Conservation (phyloP, 2,888 invertebrate genomes). For the Xestia rhomboidea region DNA sequence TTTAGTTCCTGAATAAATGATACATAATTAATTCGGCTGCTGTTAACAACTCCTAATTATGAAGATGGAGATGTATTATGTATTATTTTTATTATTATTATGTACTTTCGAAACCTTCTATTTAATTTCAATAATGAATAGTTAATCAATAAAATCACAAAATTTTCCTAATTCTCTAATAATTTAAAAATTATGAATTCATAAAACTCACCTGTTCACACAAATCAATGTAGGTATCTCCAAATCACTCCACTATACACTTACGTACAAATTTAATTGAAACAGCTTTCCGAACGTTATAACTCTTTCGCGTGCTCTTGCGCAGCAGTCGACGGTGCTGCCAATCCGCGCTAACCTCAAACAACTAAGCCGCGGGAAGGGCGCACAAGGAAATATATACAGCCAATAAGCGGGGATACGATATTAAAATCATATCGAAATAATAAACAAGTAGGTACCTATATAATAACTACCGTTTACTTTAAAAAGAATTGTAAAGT, state of each 20-base stretch:
- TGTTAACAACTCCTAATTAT: background rate
- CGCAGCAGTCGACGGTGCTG: slow-evolving; percentile 68
- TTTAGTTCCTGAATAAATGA: background rate
- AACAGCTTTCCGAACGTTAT: slow-evolving; percentile 43
- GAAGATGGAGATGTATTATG: too few relatives aligned
- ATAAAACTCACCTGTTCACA: slow-evolving; percentile 43
- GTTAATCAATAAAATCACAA: too few relatives aligned
- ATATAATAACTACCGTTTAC: background rate
- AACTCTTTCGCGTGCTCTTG: slow-evolving; percentile 67
- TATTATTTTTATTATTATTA: too few relatives aligned
- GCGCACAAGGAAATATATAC: slow-evolving; percentile 76
- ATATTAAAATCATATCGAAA: slow-evolving; percentile 43
- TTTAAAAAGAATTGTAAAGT: slow-evolving; percentile 3
- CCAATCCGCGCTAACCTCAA: slow-evolving; percentile 64
- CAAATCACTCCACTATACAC: slow-evolving; percentile 57
- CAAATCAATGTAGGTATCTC: slow-evolving; percentile 20
- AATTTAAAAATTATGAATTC: background rate
- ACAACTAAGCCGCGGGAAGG: slow-evolving; percentile 79
- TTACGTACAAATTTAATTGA: slow-evolving; percentile 34
- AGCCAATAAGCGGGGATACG: slow-evolving; percentile 73
- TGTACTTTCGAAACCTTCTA: background rate
- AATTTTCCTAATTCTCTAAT: too few relatives aligned
- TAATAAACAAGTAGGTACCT: background rate
- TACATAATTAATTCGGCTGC: background rate
- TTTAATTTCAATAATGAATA: background rate